Percentiles rank a stretch among this genome's conserved stretches.
Conservation (phyloP, 2,888 invertebrate species). For the Apodemia mormo region DNA sequence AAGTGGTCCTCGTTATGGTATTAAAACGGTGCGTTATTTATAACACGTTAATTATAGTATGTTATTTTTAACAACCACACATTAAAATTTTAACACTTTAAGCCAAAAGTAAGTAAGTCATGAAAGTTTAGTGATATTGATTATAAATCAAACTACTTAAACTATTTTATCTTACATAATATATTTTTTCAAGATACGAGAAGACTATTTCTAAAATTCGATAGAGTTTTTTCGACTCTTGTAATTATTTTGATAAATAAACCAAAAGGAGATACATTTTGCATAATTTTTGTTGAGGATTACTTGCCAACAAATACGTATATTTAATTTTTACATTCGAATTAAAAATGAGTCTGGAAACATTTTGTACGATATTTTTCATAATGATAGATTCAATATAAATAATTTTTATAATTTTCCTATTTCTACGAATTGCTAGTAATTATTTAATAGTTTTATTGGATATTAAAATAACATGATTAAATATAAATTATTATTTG, state of each 20-base stretch:
- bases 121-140: conserved; percentile 8
- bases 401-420: neutral
- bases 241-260: neutral
- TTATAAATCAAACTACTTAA: conserved; percentile 17
- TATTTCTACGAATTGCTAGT: neutral
- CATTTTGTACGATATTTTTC: neutral
- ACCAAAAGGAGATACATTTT: too few relatives aligned
- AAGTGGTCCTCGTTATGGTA: conserved; percentile 20
- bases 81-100: conserved; percentile 9
- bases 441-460: neutral
- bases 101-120: neutral
- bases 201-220: neutral
- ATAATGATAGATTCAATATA: neutral
- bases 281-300: neutral
- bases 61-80: conserved; percentile 2
- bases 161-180: conserved; percentile 6
- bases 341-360: neutral
- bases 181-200: neutral
- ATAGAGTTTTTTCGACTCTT: neutral
- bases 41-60: neutral
- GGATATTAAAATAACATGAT: neutral
- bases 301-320: neutral
- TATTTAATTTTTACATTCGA: neutral
- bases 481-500: neutral
- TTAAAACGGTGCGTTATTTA: neutral